These are phyloP conservation scores for Cydia splendana DNA, from an alignment of 1,140 invertebrate species.

Conservation along the genomic window DNA sequence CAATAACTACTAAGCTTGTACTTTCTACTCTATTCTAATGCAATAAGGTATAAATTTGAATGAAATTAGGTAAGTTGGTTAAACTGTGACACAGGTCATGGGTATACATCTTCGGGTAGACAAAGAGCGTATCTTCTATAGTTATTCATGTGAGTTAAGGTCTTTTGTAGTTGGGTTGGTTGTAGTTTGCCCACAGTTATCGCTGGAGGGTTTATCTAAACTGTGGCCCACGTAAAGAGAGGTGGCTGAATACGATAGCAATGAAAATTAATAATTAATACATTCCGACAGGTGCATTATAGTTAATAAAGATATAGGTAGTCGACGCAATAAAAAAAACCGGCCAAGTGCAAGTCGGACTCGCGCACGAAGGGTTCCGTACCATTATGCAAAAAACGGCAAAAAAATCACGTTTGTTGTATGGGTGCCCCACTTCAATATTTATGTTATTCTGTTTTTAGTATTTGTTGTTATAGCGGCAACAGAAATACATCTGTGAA, in stretches of 20 bases:
- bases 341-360: no score
- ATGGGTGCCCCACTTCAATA: no score
- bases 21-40: not conserved
- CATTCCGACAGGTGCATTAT: not conserved
- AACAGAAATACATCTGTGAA: no score
- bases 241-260: not conserved
- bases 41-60: not conserved
- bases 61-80: conserved; percentile 1
- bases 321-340: not conserved
- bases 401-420: no score
- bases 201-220: conserved; percentile 4
- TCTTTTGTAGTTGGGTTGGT: not conserved
- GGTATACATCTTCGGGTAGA: not conserved
- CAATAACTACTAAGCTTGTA: not conserved
- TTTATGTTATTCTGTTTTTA: no score
- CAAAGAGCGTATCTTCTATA: not conserved
- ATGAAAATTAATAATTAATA: not conserved
- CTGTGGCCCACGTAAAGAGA: not conserved
- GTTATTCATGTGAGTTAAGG: not conserved
- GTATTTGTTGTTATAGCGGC: no score
- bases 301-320: not conserved
- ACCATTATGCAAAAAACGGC: no score
- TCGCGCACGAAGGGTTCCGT: no score
- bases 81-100: conserved; percentile 24
- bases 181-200: not conserved